Percentiles rank a stretch among this genome's conserved stretches.
phyloP scores from a whole-genome alignment of 2,797 vertebrate genomes.

The Alca torda region DNA sequence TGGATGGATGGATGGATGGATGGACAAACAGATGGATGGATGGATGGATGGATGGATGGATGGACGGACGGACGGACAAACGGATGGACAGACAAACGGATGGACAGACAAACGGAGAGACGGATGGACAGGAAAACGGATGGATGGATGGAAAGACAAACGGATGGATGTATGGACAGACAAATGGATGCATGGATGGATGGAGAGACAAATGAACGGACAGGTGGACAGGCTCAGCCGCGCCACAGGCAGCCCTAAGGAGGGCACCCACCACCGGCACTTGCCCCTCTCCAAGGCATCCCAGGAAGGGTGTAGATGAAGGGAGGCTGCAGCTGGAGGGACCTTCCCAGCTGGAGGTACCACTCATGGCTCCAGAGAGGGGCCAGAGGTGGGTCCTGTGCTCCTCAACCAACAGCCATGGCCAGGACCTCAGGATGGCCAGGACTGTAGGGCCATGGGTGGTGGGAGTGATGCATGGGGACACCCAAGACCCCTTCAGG shows the following conservation, averaged over 20 bases:
- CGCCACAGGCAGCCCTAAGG: accelerated
- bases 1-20: not conserved
- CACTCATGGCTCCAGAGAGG: not conserved
- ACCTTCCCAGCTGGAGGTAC: not conserved
- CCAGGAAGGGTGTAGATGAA: not conserved
- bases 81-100: accelerated
- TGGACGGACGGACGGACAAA: not conserved
- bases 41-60: not conserved
- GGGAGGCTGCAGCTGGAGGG: not conserved
- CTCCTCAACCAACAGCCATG: not conserved
- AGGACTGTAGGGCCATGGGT: accelerated
- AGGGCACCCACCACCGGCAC: not conserved
- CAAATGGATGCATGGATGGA: not conserved
- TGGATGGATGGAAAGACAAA: not conserved
- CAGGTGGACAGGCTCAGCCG: accelerated
- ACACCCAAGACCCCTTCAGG: not conserved
- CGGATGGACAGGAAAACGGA: too few species aligned
- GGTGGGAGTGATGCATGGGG: accelerated
- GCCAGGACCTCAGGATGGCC: not conserved
- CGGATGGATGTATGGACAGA: accelerated
- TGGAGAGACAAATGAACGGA: not conserved
- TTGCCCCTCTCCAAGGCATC: not conserved
- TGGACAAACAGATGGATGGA: not conserved
- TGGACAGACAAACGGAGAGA: accelerated
- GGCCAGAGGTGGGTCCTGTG: not conserved